phyloP scores from a whole-genome alignment of 2,888 invertebrate genomes.

The Litoditis marina region DNA sequence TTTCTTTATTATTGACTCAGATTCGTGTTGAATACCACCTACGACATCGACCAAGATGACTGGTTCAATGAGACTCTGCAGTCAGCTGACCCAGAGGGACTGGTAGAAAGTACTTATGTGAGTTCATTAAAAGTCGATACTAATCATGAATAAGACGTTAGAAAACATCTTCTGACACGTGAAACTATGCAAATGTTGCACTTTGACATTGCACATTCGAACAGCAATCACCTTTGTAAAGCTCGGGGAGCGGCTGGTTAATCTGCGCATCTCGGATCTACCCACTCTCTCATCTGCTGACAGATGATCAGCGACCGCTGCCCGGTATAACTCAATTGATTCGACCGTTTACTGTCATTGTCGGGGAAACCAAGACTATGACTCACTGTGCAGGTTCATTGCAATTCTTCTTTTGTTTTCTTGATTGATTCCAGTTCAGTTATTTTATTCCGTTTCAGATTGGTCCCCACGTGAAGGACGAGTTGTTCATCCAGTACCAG shows the following conservation, averaged over 20 bases:
- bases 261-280: too few relatives aligned
- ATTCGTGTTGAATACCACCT: conserved; percentile 5
- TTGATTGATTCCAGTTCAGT: too few relatives aligned
- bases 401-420: too few relatives aligned
- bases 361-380: background rate
- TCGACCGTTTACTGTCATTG: background rate
- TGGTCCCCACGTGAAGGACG: conserved; percentile 3
- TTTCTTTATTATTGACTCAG: background rate
- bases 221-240: too few relatives aligned
- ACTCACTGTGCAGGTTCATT: too few relatives aligned
- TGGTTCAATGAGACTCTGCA: conserved; percentile 1
- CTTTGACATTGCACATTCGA: too few relatives aligned
- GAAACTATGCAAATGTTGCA: too few relatives aligned
- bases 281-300: too few relatives aligned
- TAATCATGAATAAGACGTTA: background rate
- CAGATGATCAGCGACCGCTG: too few relatives aligned
- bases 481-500: conserved; percentile 8
- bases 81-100: background rate
- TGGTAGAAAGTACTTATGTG: background rate
- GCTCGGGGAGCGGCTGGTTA: too few relatives aligned
- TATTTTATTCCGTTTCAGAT: too few relatives aligned
- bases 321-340: too few relatives aligned
- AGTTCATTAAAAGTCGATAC: background rate
- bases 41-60: background rate
- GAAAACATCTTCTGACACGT: background rate